Conservation (phyloP, 2,113 vertebrate genomes). For the Eurypyga helias region DNA sequence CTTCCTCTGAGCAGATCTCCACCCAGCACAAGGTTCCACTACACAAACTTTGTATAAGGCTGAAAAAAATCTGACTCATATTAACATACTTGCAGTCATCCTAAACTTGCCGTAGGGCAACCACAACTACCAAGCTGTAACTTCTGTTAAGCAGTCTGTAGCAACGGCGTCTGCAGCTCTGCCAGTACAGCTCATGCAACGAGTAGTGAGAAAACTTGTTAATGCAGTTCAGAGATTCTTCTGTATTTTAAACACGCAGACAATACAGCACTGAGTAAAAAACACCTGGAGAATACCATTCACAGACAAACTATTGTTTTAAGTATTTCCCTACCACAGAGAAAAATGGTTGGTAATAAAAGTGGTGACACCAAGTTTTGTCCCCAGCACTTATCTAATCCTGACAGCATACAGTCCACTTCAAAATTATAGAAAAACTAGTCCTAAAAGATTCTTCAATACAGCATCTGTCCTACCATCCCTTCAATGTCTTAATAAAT, state of each 20-base stretch:
- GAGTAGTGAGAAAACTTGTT: background rate
- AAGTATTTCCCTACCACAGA: background rate
- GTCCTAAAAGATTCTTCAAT: background rate
- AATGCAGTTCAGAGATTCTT: background rate
- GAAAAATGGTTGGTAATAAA: background rate
- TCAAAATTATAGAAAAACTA: background rate
- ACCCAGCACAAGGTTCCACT: background rate
- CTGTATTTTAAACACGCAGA: fast-evolving
- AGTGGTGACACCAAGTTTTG: background rate
- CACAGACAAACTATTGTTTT: background rate
- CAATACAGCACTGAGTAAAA: background rate
- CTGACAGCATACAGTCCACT: background rate
- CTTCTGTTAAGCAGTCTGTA: background rate
- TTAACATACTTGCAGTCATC: background rate
- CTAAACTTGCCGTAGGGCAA: background rate
- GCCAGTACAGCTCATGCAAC: fast-evolving
- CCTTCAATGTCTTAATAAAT: background rate
- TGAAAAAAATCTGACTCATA: background rate
- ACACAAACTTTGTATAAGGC: background rate
- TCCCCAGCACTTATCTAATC: background rate
- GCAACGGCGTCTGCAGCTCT: background rate
- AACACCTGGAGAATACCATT: background rate
- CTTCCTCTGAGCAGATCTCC: background rate
- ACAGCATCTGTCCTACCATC: background rate
- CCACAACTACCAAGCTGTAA: background rate